A percentile compares a stretch with the other conserved stretches of the same genome.
Conservation (phyloP, 2,888 invertebrate species). For the Macroteleia sp. region DNA sequence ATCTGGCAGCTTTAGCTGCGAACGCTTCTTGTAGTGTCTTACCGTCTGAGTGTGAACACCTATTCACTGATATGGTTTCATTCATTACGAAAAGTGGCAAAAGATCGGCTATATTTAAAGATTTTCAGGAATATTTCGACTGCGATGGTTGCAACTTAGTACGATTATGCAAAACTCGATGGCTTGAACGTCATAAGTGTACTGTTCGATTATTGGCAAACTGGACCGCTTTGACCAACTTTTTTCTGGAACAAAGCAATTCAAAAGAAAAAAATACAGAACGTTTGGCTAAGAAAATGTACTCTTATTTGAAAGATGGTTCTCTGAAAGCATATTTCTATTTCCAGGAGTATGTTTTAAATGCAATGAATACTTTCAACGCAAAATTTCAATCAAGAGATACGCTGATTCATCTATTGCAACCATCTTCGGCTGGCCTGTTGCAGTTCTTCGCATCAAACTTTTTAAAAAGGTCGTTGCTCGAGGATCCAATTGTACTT, state of each 20-base stretch:
- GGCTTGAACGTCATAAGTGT: slow-evolving; percentile 13
- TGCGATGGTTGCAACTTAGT: slow-evolving; percentile 3
- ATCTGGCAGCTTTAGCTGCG: slow-evolving; percentile 22
- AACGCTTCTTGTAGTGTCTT: neutral
- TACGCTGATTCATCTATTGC: slow-evolving; percentile 12
- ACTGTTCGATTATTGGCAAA: neutral
- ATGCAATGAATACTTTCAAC: slow-evolving; percentile 12
- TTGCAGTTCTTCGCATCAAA: slow-evolving; percentile 1
- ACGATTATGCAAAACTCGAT: neutral
- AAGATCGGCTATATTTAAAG: neutral
- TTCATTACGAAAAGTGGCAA: slow-evolving; percentile 21
- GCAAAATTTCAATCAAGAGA: slow-evolving; percentile 12
- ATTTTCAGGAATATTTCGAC: slow-evolving; percentile 9
- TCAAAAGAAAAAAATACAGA: neutral
- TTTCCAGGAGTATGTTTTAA: slow-evolving; percentile 17
- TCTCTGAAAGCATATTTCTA: slow-evolving; percentile 3
- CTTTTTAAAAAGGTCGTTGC: neutral
- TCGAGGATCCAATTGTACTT: neutral
- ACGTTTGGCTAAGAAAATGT: neutral
- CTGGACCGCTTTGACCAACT: neutral
- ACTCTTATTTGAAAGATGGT: neutral
- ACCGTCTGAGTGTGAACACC: neutral
- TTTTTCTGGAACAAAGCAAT: neutral
- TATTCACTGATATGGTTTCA: neutral
- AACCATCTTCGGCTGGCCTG: neutral